These are phyloP conservation scores for Triplophysa bombifrons DNA, from an alignment of 2,797 vertebrate genomes.

Conservation along the genomic window DNA sequence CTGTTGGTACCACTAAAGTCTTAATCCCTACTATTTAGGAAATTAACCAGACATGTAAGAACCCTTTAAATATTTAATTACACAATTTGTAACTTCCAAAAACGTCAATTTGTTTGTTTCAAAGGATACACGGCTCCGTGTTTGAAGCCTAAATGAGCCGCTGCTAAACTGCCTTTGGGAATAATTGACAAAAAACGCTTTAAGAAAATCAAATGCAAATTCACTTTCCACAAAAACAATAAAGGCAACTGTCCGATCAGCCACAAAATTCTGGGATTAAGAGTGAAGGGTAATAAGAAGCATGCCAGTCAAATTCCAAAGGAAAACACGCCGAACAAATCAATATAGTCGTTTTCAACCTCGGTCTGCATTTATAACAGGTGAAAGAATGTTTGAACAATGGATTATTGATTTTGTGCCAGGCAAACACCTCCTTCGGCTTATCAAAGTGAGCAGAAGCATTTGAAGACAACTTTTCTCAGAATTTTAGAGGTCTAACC, in stretches of 20 bases:
- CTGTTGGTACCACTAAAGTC: background rate
- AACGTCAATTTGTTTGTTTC: background rate
- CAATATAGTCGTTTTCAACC: conserved; percentile 30
- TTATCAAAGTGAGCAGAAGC: conserved; percentile 30
- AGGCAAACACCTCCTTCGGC: background rate
- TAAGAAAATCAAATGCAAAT: background rate
- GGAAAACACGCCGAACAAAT: conserved; percentile 29
- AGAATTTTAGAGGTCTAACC: background rate
- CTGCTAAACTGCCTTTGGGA: background rate
- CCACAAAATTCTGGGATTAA: conserved; percentile 9
- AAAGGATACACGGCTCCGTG: background rate
- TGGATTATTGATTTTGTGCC: conserved; percentile 41
- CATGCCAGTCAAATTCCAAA: conserved; percentile 16
- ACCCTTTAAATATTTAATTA: background rate
- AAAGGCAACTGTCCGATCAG: conserved; percentile 19
- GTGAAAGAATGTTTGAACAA: conserved; percentile 33
- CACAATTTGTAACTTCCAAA: background rate
- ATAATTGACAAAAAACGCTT: background rate
- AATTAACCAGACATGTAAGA: background rate
- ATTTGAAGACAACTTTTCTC: conserved; percentile 5
- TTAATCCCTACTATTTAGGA: background rate
- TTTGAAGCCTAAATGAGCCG: background rate
- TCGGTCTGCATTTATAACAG: conserved; percentile 39
- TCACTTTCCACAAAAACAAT: background rate
- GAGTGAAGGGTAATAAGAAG: conserved; percentile 32